Percentiles rank a stretch among this genome's conserved stretches.
These are phyloP conservation scores for Carapus acus DNA, from an alignment of 2,797 vertebrate species.

Conservation along the genomic window DNA sequence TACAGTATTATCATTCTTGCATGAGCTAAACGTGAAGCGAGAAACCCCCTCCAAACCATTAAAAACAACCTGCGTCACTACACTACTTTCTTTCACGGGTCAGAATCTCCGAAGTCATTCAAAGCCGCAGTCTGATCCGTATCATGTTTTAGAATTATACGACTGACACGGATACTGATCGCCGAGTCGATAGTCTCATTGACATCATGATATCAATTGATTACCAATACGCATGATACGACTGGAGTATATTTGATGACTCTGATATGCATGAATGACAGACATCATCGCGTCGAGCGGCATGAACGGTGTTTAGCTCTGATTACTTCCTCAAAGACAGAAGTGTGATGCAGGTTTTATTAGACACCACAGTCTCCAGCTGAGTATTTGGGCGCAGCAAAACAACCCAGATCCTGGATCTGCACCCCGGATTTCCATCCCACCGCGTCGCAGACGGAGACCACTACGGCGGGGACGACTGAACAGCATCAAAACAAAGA, in stretches of 20 bases:
- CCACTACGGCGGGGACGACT: conserved; percentile 36
- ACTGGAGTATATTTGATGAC: background rate
- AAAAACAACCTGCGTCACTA: background rate
- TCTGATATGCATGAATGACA: background rate
- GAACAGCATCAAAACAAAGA: conserved; percentile 4
- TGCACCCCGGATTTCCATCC: conserved; percentile 49
- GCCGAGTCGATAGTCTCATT: too few relatives aligned
- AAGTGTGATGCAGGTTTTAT: conserved; percentile 29
- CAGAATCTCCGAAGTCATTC: too few relatives aligned
- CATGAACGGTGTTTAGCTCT: too few relatives aligned
- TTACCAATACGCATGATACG: too few relatives aligned
- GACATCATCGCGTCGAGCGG: too few relatives aligned
- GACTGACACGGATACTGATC: too few relatives aligned
- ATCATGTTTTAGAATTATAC: too few relatives aligned
- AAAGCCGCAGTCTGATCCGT: too few relatives aligned
- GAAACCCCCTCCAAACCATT: too few relatives aligned
- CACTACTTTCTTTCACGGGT: background rate
- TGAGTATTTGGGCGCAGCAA: conserved; percentile 42
- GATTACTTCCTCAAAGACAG: background rate
- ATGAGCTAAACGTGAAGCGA: too few relatives aligned
- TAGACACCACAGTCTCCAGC: conserved; percentile 19
- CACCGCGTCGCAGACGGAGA: conserved; percentile 52
- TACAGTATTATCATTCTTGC: background rate
- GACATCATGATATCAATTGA: too few relatives aligned
- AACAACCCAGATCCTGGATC: conserved; percentile 65